phyloP scores from a whole-genome alignment of 2,113 vertebrate genomes.

The Oryzias melastigma region DNA sequence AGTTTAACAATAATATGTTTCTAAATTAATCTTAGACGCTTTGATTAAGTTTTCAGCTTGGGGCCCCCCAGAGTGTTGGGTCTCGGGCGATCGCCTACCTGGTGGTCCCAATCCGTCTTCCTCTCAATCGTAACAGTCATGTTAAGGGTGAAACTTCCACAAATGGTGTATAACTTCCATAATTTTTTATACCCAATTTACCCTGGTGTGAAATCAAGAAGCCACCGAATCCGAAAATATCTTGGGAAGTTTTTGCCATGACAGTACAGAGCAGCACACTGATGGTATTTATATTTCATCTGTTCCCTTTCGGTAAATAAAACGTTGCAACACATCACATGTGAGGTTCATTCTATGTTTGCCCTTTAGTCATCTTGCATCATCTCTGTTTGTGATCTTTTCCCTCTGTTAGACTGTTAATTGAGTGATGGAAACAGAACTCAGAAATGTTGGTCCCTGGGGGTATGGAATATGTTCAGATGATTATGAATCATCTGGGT shows the following conservation, averaged over 20 bases:
- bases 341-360: conserved; percentile 23
- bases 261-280: conserved; percentile 4
- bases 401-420: conserved; percentile 8
- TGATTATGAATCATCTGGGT: too few species aligned
- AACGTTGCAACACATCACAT: background rate
- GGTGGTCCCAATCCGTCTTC: too few species aligned
- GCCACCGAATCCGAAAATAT: background rate
- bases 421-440: background rate
- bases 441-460: background rate
- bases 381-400: conserved; percentile 8
- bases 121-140: too few species aligned
- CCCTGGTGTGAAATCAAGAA: background rate
- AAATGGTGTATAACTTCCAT: too few species aligned
- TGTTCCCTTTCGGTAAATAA: conserved; percentile 27
- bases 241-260: conserved; percentile 9
- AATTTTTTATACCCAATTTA: too few species aligned
- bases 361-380: conserved; percentile 21
- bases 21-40: too few species aligned
- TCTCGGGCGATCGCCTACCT: too few species aligned
- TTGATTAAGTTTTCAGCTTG: too few species aligned
- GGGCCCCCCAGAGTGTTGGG: too few species aligned
- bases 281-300: background rate
- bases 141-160: too few species aligned
- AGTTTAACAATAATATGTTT: too few species aligned
- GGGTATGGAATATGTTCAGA: too few species aligned